Evolutionary conservation across 2,888 invertebrate species (phyloP).

Genomic region (Oscheius sp.): DNA sequence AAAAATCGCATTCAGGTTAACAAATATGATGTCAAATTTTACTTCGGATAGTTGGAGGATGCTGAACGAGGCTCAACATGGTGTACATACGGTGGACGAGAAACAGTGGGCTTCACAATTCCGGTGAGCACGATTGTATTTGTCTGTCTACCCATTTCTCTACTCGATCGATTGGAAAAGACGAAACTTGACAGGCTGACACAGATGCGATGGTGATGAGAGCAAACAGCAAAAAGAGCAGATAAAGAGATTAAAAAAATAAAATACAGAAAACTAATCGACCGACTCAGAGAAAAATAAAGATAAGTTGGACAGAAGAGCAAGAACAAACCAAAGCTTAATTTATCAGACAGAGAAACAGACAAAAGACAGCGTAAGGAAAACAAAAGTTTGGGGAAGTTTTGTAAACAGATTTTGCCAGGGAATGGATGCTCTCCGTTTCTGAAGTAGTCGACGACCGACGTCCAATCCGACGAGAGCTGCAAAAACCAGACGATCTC

Average conservation of each 20-base stretch:
- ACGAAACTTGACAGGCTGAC: background rate
- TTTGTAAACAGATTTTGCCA: conserved; percentile 32
- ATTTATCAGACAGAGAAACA: too few relatives aligned
- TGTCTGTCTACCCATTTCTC: background rate
- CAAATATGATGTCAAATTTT: conserved; percentile 71
- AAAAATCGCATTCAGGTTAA: conserved; percentile 48
- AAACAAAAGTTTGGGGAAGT: too few relatives aligned
- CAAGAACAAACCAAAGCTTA: too few relatives aligned
- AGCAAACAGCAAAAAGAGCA: too few relatives aligned
- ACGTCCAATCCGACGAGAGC: conserved; percentile 66
- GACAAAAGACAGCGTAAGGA: too few relatives aligned
- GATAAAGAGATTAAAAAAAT: too few relatives aligned
- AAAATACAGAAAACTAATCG: too few relatives aligned
- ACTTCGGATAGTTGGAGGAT: conserved; percentile 69
- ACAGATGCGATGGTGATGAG: background rate
- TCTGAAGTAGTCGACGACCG: conserved; percentile 70
- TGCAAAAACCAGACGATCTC: conserved; percentile 65
- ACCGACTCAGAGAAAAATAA: too few relatives aligned
- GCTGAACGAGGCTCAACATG: conserved; percentile 68
- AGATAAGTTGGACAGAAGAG: too few relatives aligned
- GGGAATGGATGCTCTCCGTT: conserved; percentile 70
- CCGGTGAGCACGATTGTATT: conserved; percentile 38
- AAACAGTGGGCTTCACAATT: conserved; percentile 66
- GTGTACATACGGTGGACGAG: conserved; percentile 59
- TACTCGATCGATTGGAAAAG: background rate